A percentile compares a stretch with the other conserved stretches of the same genome.
phyloP scores from a whole-genome alignment of 2,113 vertebrate species.

The Pelmatolapia mariae region DNA sequence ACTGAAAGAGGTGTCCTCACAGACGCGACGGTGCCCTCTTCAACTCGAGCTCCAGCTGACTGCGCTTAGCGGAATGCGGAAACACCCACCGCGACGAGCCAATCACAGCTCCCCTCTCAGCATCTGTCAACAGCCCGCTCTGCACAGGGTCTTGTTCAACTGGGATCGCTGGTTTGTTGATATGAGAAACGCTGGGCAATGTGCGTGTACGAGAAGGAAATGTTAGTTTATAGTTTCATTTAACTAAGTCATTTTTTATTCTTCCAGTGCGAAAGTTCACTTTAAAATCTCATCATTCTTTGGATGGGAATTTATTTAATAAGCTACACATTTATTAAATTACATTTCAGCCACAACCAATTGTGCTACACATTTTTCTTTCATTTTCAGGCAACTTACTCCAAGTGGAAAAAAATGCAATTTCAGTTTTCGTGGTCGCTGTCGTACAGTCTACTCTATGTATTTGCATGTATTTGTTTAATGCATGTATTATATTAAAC shows the following conservation, averaged over 20 bases:
- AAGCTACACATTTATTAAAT: neutral
- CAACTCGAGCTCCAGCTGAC: constrained; percentile 12
- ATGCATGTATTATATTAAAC: neutral
- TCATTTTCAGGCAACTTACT: neutral
- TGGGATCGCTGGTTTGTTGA: constrained; percentile 4
- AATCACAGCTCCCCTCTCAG: constrained; percentile 47
- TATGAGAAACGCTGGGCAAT: neutral
- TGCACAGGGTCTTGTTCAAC: neutral
- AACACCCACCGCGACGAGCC: constrained; percentile 65
- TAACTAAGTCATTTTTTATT: neutral
- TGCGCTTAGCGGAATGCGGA: constrained; percentile 48
- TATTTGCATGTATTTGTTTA: neutral
- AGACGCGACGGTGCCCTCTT: neutral
- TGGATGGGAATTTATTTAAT: neutral
- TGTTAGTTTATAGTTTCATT: neutral
- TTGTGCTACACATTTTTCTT: neutral
- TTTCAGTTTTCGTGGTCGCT: neutral
- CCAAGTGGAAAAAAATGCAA: neutral
- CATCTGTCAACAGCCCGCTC: neutral
- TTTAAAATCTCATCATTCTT: neutral
- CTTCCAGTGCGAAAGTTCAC: neutral
- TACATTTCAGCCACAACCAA: neutral
- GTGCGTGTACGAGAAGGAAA: neutral
- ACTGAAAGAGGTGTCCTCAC: neutral
- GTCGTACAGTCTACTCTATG: neutral